Evolutionary conservation across 2,888 invertebrate species (phyloP), one percentile per base, ranked within the genome.

Genomic region (Mesorhabditis spiculigera): DNA sequence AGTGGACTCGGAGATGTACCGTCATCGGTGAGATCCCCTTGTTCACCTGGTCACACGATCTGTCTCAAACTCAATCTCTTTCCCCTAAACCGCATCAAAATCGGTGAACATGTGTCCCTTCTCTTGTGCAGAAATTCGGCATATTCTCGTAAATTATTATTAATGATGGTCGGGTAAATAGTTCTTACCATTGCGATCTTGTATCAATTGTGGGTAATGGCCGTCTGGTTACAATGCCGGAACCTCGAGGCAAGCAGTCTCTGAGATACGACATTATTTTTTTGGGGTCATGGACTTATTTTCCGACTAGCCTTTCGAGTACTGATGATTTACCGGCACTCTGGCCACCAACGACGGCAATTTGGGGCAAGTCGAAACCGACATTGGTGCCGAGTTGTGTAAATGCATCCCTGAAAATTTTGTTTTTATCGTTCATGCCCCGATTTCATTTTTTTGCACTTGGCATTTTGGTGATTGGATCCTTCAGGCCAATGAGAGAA

Each of bases 321-420:
- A 99, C 98, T 75, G 96, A 97, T 89, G 96, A 96, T 90, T 99
- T 99, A 87, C 98, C 98, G 87, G 98, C 98, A 87, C 95, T 95
- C 89, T 98, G 98, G 87, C 97, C 97, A 89, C 98, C 98, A 88
- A 98, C 97, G 85, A 99, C 98, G 83, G 97, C 98, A 88, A 98
- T 98, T 90, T 99, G 98, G 85, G 98, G 98, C 88, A 98, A 91
- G 90, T 99, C 98, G 88, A 98, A 90, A 88, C 94, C 93, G 92
- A 98, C 93, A 88, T 94, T 93, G 86, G 97, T 95, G 86, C 97
- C 98, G 88, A 98, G 90, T 88, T 93, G 93, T 83, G 97, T 93
- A 89, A 98, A 99, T 84, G 97, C 97, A 93, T 99, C 98, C n/a
- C 82, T 85, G 70, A 65, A 63, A 43, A 67, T 16, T 64, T 13